Conservation (phyloP, 2,888 invertebrate species). For the Stenolophus ochropezus region DNA sequence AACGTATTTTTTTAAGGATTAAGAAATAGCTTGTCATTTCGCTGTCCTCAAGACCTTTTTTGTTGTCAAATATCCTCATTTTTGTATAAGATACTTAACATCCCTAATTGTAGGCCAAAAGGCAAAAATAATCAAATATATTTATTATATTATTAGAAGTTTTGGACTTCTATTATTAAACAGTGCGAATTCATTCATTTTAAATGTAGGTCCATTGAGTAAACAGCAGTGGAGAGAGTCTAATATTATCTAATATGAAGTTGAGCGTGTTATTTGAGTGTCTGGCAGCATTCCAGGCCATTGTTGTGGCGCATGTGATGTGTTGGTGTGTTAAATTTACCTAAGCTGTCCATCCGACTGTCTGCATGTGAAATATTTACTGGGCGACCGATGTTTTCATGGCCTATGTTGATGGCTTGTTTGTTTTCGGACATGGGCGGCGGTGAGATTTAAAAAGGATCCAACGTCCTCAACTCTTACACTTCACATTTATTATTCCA, state of each 20-base stretch:
- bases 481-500: too few relatives aligned
- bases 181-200: conserved; percentile 1
- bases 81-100: too few relatives aligned
- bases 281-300: conserved; percentile 31
- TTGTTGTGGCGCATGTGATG: conserved; percentile 14
- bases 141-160: too few relatives aligned
- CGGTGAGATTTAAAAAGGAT: background rate
- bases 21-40: too few relatives aligned
- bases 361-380: conserved; percentile 52
- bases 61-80: too few relatives aligned
- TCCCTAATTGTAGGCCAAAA: too few relatives aligned
- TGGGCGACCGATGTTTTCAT: conserved; percentile 49
- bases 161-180: background rate
- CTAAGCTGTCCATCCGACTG: conserved; percentile 25
- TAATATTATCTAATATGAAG: conserved; percentile 35
- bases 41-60: too few relatives aligned
- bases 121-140: too few relatives aligned
- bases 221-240: background rate
- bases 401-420: conserved; percentile 37
- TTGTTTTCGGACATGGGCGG: conserved; percentile 46
- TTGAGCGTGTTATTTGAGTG: background rate
- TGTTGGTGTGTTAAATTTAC: conserved; percentile 40
- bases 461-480: background rate
- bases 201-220: background rate
- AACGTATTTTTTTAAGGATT: too few relatives aligned